Evolutionary conservation across 2,797 vertebrate species (phyloP), one percentile per base, ranked within the genome.

Genomic region (Numenius phaeopus): DNA sequence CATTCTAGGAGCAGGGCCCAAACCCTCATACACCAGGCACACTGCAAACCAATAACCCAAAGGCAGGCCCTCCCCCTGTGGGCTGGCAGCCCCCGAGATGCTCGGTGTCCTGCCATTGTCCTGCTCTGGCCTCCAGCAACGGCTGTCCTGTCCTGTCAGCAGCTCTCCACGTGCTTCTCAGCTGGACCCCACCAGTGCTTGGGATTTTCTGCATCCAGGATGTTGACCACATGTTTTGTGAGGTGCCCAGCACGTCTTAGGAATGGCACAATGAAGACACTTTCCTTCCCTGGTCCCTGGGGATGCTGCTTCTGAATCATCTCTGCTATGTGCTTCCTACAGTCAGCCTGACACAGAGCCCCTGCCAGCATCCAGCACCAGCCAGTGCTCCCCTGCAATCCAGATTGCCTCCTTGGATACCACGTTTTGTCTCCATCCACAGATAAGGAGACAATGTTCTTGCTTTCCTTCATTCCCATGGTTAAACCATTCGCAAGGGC

Each of bases 51-150:
- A 90, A 79, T 58, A 90, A 87, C 55, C 65, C 22, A 3, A 12
- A 83, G 84, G 88, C 94, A 89, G 73, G 54, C 34, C 59, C 89
- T 89, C 70, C 85, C 61, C 39, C 76, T 52, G 89, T 0, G 24
- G 89, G 67, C 81, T 97, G 96, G 96, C 94, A 94, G 55, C 17
- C 73, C 47, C 32, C 1, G 7, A 37, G 70, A 80, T 72, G 85
- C 89, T 96, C 20, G 0, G 17, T 84, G 85, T 96, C 88, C 90
- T 89, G 46, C 93, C 84, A 93, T 96, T 97, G 94, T 96, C 92
- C 90, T 72, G 8, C 65, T 58, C 75, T 44, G 73, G 91, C 87
- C 76, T 78, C 91, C 93, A 95, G 94, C 93, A 83, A 27, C 0
- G 19, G 42, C 66, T 37, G 49, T 44, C 67, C 86, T 40, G 29